Evolutionary conservation across 2,888 invertebrate genomes (phyloP).

Genomic region (Diaphora mendica): DNA sequence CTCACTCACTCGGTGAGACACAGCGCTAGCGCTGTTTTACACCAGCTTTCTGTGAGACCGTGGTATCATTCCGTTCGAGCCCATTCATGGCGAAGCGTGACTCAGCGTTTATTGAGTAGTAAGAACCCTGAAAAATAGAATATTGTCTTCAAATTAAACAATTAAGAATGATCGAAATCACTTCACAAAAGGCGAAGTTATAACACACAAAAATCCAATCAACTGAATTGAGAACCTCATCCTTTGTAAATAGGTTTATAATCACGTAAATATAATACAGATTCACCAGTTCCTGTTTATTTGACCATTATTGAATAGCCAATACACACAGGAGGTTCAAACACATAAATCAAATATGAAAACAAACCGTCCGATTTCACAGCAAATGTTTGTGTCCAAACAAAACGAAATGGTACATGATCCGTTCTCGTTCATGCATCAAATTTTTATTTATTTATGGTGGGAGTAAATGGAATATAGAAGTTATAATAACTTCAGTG

Average conservation of each 20-base stretch:
- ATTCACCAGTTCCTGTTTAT: not conserved
- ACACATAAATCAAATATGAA: not conserved
- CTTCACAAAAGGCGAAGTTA: not conserved
- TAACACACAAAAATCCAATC: not conserved
- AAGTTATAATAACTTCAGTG: not conserved
- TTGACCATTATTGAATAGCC: not conserved
- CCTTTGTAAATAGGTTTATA: not conserved
- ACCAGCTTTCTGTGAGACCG: too few species aligned
- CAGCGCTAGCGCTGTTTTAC: too few species aligned
- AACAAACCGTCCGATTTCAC: not conserved
- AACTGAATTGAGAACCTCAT: not conserved
- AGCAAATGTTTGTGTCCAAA: constrained; percentile 1
- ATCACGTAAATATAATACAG: not conserved
- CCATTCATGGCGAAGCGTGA: too few species aligned
- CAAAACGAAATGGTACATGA: not conserved
- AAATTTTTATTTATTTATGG: not conserved
- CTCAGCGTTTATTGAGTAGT: too few species aligned
- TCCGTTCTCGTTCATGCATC: not conserved
- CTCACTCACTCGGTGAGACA: too few species aligned
- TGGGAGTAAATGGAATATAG: not conserved
- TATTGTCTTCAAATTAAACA: too few species aligned
- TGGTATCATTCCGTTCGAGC: too few species aligned
- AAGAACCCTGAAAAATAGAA: too few species aligned
- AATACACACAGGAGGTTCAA: not conserved
- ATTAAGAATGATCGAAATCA: too few species aligned